Conservation (phyloP, 35 echinoderm and acorn worm genomes). For the Ophiothrix spiculata region DNA sequence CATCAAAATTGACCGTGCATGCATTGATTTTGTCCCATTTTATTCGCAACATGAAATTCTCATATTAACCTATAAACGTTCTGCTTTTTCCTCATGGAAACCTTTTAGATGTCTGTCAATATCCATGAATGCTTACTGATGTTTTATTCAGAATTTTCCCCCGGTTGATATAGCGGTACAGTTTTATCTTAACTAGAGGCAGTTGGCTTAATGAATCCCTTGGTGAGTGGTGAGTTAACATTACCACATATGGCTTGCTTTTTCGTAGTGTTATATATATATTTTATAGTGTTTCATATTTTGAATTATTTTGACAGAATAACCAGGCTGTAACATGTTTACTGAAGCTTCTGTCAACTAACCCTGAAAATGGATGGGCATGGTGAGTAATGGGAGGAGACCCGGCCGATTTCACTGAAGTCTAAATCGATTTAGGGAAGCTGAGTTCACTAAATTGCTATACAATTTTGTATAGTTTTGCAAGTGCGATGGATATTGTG, state of each 20-base stretch:
- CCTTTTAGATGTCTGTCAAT: too few relatives aligned
- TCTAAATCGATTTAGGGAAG: neutral
- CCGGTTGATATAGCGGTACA: neutral
- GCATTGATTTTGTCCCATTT: neutral
- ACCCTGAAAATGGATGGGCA: constrained; percentile 35
- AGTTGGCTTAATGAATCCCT: neutral
- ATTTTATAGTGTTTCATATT: neutral
- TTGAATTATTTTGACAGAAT: neutral
- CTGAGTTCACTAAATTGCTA: neutral
- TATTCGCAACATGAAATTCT: neutral
- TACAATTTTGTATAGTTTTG: neutral
- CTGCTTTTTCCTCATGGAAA: too few relatives aligned
- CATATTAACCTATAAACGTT: too few relatives aligned
- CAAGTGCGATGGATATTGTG: neutral
- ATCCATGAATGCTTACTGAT: too few relatives aligned
- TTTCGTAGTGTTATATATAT: neutral
- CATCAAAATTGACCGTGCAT: neutral
- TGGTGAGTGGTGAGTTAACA: neutral
- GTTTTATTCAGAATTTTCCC: neutral
- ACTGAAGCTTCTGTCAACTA: constrained; percentile 38
- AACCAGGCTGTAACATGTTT: constrained; percentile 24
- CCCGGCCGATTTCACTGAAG: neutral
- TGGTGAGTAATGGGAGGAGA: constrained; percentile 24
- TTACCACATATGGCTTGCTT: neutral
- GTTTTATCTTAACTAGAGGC: too few relatives aligned